Percentiles rank a stretch among this genome's conserved stretches.
Conservation (phyloP, 2,113 vertebrate species). For the Rousettus leschenaultii region DNA sequence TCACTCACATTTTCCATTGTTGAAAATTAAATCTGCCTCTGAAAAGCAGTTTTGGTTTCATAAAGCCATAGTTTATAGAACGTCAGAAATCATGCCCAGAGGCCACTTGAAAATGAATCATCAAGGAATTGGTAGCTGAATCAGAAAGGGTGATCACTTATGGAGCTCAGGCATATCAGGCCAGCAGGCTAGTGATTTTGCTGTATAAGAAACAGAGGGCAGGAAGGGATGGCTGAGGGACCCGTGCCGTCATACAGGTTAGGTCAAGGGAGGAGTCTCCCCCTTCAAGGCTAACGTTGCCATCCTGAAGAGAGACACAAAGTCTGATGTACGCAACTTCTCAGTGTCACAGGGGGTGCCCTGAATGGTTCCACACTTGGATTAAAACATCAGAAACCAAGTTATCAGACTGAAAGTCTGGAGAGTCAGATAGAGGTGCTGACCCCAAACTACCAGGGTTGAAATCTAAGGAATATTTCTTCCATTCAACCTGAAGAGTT, state of each 20-base stretch:
- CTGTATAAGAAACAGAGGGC: not conserved
- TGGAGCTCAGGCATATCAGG: not conserved
- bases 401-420: not conserved
- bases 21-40: slow-evolving; percentile 31
- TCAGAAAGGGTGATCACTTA: not conserved
- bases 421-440: not conserved
- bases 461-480: not conserved
- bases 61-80: slow-evolving; percentile 31
- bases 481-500: not conserved
- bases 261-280: not conserved
- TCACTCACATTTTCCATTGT: not conserved
- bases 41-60: slow-evolving; percentile 50
- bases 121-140: not conserved
- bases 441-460: not conserved
- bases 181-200: not conserved
- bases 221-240: not conserved
- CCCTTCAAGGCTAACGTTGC: not conserved
- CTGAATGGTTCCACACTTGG: not conserved
- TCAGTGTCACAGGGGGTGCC: not conserved
- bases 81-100: not conserved
- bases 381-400: not conserved
- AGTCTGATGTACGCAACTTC: too few species aligned
- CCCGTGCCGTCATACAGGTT: not conserved
- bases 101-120: slow-evolving; percentile 7
- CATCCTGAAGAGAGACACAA: not conserved